Evolutionary conservation across 2,113 vertebrate genomes (phyloP), one percentile per base, ranked within the genome.

Genomic region (Lontra canadensis): DNA sequence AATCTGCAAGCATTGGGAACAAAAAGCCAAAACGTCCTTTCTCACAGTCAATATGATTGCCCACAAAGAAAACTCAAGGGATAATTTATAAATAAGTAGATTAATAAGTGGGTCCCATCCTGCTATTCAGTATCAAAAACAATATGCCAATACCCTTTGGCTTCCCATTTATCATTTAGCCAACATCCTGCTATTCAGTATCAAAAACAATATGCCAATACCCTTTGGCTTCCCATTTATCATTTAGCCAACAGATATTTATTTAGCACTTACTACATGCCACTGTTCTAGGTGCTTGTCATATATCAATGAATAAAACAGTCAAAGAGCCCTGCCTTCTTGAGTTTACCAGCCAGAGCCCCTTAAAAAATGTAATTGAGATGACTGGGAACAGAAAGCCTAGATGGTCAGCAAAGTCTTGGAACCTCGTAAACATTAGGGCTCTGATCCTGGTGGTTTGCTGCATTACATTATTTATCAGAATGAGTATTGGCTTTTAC

Each of bases 51-150:
- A 84, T 73, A 65, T 63, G 83, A 76, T 14, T 61, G 29, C 74
- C 47, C 84, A 86, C 26, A 93, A 90, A 93, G 78, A 94, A 94
- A 92, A 69, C 15, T 67, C 57, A 39, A 73, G 26, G 79, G 13
- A 44, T 13, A 81, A 42, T 49, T 73, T 69, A 29, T 36, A 76
- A 90, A 42, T 95, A 93, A 36, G 25, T 42, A 71, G 42, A 69
- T 78, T 96, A 47, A 78, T 25, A 67, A 74, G 8, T 55, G 20
- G 67, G 42, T 34, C 94, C 25, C 74, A 92, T 49, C 61, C 31
- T 49, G 36, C 12, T 85, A 5, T 69, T 61, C 18, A 52, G 55
- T 92, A 80, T 20, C 71, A 88, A 88, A 84, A 73, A 65, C 39
- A 61, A 47, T n/a, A 8, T 63, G 29, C 31, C 21, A 44, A 1